Conservation (phyloP, 2,888 invertebrate species). For the Brachyptera putata region DNA sequence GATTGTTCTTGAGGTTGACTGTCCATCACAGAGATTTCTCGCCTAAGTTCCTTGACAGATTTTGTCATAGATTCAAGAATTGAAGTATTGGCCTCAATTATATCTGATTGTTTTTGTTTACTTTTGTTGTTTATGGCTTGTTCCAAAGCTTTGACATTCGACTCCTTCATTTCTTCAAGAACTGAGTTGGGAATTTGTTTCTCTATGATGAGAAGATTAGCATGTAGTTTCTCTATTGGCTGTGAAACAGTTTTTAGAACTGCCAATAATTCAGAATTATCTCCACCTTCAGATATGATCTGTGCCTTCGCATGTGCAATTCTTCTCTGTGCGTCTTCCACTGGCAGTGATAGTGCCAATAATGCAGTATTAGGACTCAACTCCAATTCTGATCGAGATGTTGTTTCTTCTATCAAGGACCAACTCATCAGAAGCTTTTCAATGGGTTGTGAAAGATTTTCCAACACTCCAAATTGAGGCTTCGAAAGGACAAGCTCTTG, state of each 20-base stretch:
- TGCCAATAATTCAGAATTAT: background rate
- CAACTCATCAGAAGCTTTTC: constrained; percentile 6
- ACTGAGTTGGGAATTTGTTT: background rate
- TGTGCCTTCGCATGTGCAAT: constrained; percentile 44
- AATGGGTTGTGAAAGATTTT: background rate
- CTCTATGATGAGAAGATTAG: background rate
- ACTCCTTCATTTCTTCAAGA: background rate
- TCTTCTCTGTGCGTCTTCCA: constrained; percentile 42
- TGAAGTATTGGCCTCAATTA: background rate
- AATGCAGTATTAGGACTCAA: constrained; percentile 29
- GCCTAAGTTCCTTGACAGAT: constrained; percentile 23
- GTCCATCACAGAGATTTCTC: constrained; percentile 6
- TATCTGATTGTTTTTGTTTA: no score
- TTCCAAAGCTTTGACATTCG: no score
- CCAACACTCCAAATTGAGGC: background rate
- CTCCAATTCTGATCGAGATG: background rate
- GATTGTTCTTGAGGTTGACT: background rate
- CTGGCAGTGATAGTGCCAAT: constrained; percentile 33
- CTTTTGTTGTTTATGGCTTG: no score
- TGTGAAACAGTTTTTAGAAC: background rate
- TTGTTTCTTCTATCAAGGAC: background rate
- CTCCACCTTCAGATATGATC: constrained; percentile 31
- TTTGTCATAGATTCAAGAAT: constrained; percentile 13
- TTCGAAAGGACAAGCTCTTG: background rate
- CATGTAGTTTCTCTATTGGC: background rate